Evolutionary conservation across 2,888 invertebrate species (phyloP).

Genomic region (Cheilosia pagana): DNA sequence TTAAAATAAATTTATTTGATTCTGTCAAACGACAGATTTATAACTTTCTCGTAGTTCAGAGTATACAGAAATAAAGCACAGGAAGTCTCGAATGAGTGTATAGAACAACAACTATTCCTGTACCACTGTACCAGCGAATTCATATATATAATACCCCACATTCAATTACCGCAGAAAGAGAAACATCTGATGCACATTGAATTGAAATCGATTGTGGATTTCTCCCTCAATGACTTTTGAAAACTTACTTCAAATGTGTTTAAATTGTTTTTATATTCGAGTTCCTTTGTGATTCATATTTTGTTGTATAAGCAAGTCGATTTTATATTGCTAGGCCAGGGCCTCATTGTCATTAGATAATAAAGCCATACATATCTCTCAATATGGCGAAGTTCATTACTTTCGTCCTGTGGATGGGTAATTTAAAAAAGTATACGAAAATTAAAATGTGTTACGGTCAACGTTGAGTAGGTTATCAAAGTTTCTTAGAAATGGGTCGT

Average conservation of each 20-base stretch:
- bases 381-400: no score
- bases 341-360: no score
- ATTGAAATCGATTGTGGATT: constrained; percentile 10
- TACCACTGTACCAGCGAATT: constrained; percentile 13
- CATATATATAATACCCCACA: constrained; percentile 1
- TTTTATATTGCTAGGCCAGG: no score
- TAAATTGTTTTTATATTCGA: background rate
- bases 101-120: constrained; percentile 5
- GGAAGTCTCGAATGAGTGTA: background rate
- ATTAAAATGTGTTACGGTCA: no score
- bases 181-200: constrained; percentile 33
- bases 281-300: background rate
- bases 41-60: constrained; percentile 16
- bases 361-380: no score
- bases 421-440: no score
- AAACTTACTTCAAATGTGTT: background rate
- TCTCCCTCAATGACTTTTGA: constrained; percentile 11
- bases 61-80: background rate
- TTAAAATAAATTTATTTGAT: constrained; percentile 68
- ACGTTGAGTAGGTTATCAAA: no score
- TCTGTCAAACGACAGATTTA: constrained; percentile 62
- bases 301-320: no score
- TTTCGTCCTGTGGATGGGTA: no score
- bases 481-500: no score
- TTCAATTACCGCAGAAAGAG: constrained; percentile 22